Conservation (phyloP, 2,888 invertebrate species). For the Philopedon plagiatum region DNA sequence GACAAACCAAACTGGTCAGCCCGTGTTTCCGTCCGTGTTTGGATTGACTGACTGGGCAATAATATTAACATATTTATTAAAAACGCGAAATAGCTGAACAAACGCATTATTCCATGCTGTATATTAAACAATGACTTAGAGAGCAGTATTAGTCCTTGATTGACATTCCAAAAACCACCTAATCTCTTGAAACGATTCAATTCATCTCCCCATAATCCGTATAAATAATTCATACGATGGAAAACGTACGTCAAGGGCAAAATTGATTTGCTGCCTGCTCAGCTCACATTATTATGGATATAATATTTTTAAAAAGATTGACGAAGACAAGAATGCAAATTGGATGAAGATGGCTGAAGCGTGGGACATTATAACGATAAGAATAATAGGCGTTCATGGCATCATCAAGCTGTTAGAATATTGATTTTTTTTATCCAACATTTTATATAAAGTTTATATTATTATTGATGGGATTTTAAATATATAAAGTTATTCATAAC, state of each 20-base stretch:
- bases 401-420: too few species aligned
- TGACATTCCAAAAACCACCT: neutral
- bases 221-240: slow-evolving; percentile 11
- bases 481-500: too few species aligned
- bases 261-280: slow-evolving; percentile 16
- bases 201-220: neutral
- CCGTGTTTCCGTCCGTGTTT: too few species aligned
- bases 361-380: neutral
- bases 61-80: too few species aligned
- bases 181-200: slow-evolving; percentile 6
- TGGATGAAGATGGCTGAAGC: neutral
- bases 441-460: too few species aligned
- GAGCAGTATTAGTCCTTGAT: neutral
- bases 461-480: too few species aligned
- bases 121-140: too few species aligned
- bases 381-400: neutral
- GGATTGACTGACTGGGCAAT: too few species aligned
- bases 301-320: slow-evolving; percentile 13
- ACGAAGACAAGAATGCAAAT: slow-evolving; percentile 11
- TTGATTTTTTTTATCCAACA: too few species aligned
- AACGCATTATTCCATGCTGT: too few species aligned
- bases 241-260: slow-evolving; percentile 18
- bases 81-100: too few species aligned
- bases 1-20: too few species aligned
- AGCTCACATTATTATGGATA: slow-evolving; percentile 12